Percentiles rank a stretch among this genome's conserved stretches.
Conservation (phyloP, 2,888 invertebrate species). For the Embidobia sp. region DNA sequence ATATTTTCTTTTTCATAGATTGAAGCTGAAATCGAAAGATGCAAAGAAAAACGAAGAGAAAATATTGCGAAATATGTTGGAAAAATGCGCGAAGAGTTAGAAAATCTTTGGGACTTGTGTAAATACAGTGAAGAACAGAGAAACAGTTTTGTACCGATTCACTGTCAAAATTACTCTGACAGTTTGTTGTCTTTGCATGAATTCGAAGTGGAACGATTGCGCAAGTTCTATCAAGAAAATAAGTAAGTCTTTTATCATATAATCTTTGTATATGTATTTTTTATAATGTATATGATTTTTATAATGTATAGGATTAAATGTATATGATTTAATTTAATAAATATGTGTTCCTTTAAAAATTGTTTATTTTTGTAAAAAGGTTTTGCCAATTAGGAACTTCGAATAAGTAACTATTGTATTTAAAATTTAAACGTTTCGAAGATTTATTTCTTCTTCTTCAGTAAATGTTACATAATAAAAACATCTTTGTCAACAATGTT, state of each 20-base stretch:
- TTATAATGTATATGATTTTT: background rate
- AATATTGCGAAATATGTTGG: slow-evolving; percentile 87
- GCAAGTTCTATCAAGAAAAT: slow-evolving; percentile 85
- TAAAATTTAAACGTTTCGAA: no score
- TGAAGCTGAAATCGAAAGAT: slow-evolving; percentile 87
- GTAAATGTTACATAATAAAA: no score
- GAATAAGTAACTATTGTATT: no score
- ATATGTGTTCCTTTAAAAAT: no score
- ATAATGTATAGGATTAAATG: no score
- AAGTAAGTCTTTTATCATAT: slow-evolving; percentile 28
- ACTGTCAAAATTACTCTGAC: slow-evolving; percentile 88
- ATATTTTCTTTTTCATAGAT: slow-evolving; percentile 81
- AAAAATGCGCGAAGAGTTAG: slow-evolving; percentile 87
- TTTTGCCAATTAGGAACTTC: no score
- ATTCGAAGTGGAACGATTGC: slow-evolving; percentile 87
- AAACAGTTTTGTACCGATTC: slow-evolving; percentile 85
- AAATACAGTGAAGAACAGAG: slow-evolving; percentile 86
- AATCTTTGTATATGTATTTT: no score
- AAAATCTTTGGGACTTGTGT: slow-evolving; percentile 89
- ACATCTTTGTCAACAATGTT: no score
- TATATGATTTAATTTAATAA: no score
- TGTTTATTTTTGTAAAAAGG: no score
- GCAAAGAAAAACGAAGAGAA: slow-evolving; percentile 88
- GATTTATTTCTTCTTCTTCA: no score
- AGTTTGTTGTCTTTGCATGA: slow-evolving; percentile 91